Evolutionary conservation across 2,888 invertebrate genomes (phyloP).

Genomic region (Seira musarum): DNA sequence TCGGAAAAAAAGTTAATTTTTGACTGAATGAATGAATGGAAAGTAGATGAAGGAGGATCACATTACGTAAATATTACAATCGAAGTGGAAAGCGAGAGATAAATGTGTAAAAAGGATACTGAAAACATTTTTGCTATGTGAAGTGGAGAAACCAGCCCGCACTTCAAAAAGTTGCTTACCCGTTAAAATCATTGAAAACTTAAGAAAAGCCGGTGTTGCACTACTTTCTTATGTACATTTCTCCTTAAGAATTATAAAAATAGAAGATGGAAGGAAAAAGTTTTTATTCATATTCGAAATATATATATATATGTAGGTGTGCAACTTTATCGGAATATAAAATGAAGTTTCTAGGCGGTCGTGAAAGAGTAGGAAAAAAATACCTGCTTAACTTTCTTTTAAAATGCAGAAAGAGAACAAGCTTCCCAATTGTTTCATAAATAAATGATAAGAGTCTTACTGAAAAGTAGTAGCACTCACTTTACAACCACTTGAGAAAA

Average conservation of each 20-base stretch:
- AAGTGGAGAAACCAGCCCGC: not conserved
- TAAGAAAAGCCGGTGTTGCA: not conserved
- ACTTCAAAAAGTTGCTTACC: not conserved
- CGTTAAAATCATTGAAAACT: not conserved
- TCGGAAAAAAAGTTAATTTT: not conserved
- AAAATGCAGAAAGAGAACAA: not conserved
- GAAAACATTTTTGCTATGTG: not conserved
- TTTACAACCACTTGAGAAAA: conserved; percentile 18
- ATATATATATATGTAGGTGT: not conserved
- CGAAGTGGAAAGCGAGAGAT: conserved; percentile 53
- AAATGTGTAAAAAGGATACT: conserved; percentile 28
- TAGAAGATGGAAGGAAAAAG: not conserved
- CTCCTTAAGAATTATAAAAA: too few relatives aligned
- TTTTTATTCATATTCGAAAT: not conserved
- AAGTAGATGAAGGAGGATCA: conserved; percentile 36
- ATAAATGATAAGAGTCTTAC: conserved; percentile 39
- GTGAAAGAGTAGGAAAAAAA: not conserved
- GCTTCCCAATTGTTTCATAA: conserved; percentile 49
- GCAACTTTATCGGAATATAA: conserved; percentile 1
- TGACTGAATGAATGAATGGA: conserved; percentile 22
- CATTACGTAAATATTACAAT: conserved; percentile 52
- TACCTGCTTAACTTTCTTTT: conserved; percentile 6
- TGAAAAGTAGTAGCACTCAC: conserved; percentile 12
- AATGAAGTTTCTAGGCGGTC: not conserved
- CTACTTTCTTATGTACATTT: not conserved